Percentiles rank a stretch among this genome's conserved stretches.
phyloP scores from a whole-genome alignment of 1,140 invertebrate genomes.

The Leptinotarsa undecemlineata region DNA sequence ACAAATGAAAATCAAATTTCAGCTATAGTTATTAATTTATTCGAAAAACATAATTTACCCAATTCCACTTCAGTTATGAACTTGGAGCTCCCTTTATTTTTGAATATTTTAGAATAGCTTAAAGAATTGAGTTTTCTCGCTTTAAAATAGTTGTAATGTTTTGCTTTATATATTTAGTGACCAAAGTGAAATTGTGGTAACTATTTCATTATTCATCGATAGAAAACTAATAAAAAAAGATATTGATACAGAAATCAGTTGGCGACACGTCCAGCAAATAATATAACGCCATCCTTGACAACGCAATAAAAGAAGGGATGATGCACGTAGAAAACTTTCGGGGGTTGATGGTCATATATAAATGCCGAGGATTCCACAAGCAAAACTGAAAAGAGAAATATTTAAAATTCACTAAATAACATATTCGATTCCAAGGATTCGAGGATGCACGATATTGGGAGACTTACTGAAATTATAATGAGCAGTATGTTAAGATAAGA shows the following conservation, averaged over 20 bases:
- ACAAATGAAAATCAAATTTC: too few species aligned
- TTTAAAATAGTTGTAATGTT: too few species aligned
- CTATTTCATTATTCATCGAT: not conserved
- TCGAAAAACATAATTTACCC: not conserved
- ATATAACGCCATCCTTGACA: constrained; percentile 25
- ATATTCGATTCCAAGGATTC: too few species aligned
- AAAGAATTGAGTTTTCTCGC: too few species aligned
- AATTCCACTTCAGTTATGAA: constrained; percentile 23
- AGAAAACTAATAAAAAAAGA: not conserved
- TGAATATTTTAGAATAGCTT: too few species aligned
- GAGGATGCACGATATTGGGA: too few species aligned
- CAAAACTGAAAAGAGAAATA: not conserved
- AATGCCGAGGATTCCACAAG: not conserved
- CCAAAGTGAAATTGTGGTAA: not conserved
- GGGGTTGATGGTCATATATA: not conserved
- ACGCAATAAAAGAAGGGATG: constrained; percentile 47
- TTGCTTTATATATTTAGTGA: not conserved
- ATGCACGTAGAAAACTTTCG: constrained; percentile 32
- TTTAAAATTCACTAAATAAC: too few species aligned
- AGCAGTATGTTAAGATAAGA: too few species aligned
- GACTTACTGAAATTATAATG: too few species aligned
- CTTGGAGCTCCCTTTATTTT: not conserved
- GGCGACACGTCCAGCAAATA: constrained; percentile 31
- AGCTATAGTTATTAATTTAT: too few species aligned
- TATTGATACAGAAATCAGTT: not conserved